These are phyloP conservation scores for Microctenopoma steveboyesi DNA, from an alignment of 2,797 vertebrate genomes.

Conservation along the genomic window DNA sequence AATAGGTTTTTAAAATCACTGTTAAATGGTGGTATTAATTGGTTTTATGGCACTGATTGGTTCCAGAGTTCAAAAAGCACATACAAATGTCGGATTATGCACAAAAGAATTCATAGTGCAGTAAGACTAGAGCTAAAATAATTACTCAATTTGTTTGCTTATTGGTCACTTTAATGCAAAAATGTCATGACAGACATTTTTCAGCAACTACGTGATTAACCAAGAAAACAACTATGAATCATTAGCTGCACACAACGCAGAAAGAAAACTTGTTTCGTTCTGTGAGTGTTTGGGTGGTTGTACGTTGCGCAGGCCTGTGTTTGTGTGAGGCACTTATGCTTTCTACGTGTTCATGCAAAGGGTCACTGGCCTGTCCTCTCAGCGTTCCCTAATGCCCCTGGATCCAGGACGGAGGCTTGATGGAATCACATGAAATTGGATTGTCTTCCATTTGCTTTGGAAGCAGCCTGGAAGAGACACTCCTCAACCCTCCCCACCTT, in stretches of 20 bases:
- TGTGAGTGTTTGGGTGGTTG: slow-evolving; percentile 11
- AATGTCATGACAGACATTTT: too few relatives aligned
- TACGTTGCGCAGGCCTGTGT: not conserved
- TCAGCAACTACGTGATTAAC: not conserved
- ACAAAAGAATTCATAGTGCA: not conserved
- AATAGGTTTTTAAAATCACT: too few relatives aligned
- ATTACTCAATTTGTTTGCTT: too few relatives aligned
- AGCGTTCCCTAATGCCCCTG: slow-evolving; percentile 88
- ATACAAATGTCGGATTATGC: not conserved
- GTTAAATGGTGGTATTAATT: too few relatives aligned
- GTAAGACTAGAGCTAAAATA: not conserved
- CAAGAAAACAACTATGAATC: not conserved
- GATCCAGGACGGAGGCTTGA: slow-evolving; percentile 87
- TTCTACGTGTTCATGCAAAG: slow-evolving; percentile 73
- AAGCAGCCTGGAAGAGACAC: slow-evolving; percentile 77
- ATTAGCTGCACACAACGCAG: not conserved
- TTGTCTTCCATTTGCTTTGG: slow-evolving; percentile 97
- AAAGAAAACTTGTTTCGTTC: not conserved
- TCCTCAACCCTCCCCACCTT: slow-evolving; percentile 65
- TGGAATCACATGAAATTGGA: slow-evolving; percentile 99
- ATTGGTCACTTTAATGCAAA: too few relatives aligned
- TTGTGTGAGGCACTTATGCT: slow-evolving; percentile 36
- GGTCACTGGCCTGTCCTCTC: slow-evolving; percentile 88
- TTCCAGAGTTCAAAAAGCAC: too few relatives aligned
- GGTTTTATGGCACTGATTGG: too few relatives aligned